Evolutionary conservation across 2,797 vertebrate species (phyloP).

Genomic region (Hapalemur alaotrensis): DNA sequence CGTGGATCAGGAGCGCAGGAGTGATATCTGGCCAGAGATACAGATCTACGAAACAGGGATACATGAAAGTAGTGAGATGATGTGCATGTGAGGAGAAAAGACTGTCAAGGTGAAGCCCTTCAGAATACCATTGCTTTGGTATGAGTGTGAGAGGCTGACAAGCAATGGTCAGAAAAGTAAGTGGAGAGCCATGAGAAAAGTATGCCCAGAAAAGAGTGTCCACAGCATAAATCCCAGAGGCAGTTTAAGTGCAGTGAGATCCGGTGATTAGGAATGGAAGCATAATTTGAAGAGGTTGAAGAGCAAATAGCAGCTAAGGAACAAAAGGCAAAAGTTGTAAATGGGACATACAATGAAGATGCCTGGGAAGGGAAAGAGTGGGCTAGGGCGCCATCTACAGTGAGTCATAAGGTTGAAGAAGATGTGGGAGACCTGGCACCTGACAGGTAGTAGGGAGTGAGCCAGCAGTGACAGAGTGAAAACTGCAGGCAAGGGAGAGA

Average conservation of each 20-base stretch:
- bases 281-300: neutral
- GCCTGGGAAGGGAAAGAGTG: neutral
- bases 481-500: neutral
- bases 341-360: neutral
- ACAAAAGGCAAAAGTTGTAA: neutral
- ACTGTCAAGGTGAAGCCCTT: neutral
- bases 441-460: neutral
- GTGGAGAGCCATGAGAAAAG: neutral
- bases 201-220: neutral
- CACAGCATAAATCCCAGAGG: neutral
- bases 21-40: neutral
- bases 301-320: neutral
- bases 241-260: neutral
- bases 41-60: neutral
- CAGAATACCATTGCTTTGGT: neutral
- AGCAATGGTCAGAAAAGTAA: neutral
- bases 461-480: neutral
- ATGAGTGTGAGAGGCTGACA: neutral
- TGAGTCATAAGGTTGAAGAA: neutral
- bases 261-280: neutral
- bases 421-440: neutral
- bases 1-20: neutral
- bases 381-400: neutral
- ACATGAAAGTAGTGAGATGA: neutral
- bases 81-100: neutral